Base-by-base conservation (phyloP, 2,797 vertebrate species). In the Ctenopoma kingsleyae region DNA sequence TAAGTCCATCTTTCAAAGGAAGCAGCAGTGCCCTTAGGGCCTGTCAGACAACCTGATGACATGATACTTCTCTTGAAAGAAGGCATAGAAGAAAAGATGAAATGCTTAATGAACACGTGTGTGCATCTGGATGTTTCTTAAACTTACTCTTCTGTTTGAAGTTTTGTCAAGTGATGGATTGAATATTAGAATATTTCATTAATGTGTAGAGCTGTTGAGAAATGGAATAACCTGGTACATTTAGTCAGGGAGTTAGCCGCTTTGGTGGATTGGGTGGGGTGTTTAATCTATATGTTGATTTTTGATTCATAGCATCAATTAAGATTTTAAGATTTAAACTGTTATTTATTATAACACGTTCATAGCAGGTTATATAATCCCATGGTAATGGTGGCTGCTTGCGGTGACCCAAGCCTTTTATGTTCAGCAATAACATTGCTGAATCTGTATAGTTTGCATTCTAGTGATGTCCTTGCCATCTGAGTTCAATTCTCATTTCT, bases 41-140 rank as follows among this genome's bases (percentile, higher is more conserved):
- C 71, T 73, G 81, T 87, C 83, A 82, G 77, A 83, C 70, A 71
- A 89, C 78, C 70, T 81, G 78, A 90, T 90, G 86, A 89, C 82
- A 88, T 58, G 78, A 85, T 47, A 71, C 76, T 67, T 82, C 56
- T 76, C 74, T 84, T 89, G 71, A 89, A 85, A 87, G 83, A 84
- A 83, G 78, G 55, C 74, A 30, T 57, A 51, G 62, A 82, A 30
- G 30, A 30, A 30, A 30, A 67, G 77, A 90, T 90, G 85, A 89
- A 87, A 84, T 82, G 55, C 82, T 81, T 86, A 80, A 80, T 79
- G 68, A 68, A 63, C 78, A 80, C 71, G 64, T 86, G 88, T 80
- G 65, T 65, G 67, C 67, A 23, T 47, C 35, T 44, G 23, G 46
- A 49, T 57, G 59, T 58, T 64, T 23, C 56, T 52, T 48, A 49